Percentiles rank a stretch among this genome's conserved stretches.
phyloP scores from a whole-genome alignment of 2,797 vertebrate species.

The Parauchenoglanis ngamensis region DNA sequence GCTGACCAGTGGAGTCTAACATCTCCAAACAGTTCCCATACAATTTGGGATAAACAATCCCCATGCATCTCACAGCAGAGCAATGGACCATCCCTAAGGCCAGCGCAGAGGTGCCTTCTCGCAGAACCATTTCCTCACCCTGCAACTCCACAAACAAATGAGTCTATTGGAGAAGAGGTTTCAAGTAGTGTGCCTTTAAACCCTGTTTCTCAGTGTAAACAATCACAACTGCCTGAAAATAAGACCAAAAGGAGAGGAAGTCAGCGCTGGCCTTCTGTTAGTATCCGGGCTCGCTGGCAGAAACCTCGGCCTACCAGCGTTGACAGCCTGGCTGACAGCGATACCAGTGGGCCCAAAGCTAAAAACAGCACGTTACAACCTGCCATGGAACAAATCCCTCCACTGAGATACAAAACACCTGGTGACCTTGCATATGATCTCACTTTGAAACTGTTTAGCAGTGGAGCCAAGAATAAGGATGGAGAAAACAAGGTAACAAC shows the following conservation, averaged over 20 bases:
- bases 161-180: constrained; percentile 76
- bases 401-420: constrained; percentile 82
- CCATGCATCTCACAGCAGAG: constrained; percentile 43
- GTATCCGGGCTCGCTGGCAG: constrained; percentile 84
- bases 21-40: constrained; percentile 47
- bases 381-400: constrained; percentile 86
- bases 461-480: constrained; percentile 75
- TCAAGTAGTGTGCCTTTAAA: constrained; percentile 77
- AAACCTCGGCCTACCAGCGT: constrained; percentile 77
- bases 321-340: constrained; percentile 78
- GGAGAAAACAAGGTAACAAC: constrained; percentile 76
- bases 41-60: constrained; percentile 38
- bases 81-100: constrained; percentile 63
- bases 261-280: constrained; percentile 86
- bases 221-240: constrained; percentile 59
- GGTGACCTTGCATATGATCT: constrained; percentile 75
- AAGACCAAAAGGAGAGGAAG: constrained; percentile 64
- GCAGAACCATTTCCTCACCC: constrained; percentile 79
- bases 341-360: constrained; percentile 75
- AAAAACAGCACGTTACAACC: constrained; percentile 83
- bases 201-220: constrained; percentile 70
- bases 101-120: constrained; percentile 68
- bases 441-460: constrained; percentile 82
- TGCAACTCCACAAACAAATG: constrained; percentile 74
- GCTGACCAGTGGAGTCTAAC: constrained; percentile 75